Base-by-base conservation (phyloP, 2,888 invertebrate genomes). In the Leptinotarsa rubiginosa region DNA sequence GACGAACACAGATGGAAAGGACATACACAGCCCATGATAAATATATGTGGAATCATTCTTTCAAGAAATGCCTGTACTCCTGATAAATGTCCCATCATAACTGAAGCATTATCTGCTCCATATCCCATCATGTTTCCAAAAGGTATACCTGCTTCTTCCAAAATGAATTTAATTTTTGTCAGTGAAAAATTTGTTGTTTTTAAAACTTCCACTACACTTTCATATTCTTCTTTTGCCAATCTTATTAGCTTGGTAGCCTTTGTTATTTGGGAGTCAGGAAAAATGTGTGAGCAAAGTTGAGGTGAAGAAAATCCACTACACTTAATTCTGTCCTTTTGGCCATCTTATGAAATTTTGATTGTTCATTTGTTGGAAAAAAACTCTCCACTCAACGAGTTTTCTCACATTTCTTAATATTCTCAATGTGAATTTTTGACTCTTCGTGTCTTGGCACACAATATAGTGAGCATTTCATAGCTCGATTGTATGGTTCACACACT, bases 1-100 rank as follows among this genome's bases (percentile, higher is more conserved):
- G 75, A 75, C 4, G 72, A 62, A 25, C 69, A 69, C 5, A 75
- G n/a, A 62, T 75, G 75, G 12, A 75, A 68, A 10, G 68, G 69
- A 20, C 72, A 75, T 4, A 75, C 59, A 65, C 72, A 72, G 56
- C 71, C 74, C 16, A 72, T 22, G 20, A 71, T 65, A 54, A 71
- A 74, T 62, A 74, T 67, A 64, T 74, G 52, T 5, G 74, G 71
- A 12, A 74, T 16, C 16, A 15, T 22, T 49, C 10, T 70, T 54
- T 68, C 47, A 64, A 69, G 65, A 68, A 67, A 50, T n/a, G 20
- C 64, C 64, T 68, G 59, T 13, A 74, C 62, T 15, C 74, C 69
- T 54, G 22, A 18, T 41, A 47, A 47, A 20, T 64, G n/a, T 31
- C 75, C 75, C 75, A 72, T 75, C 75, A 71, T 75, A 49, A 72